These are phyloP conservation scores for Drosophila conformis DNA, from an alignment of 2,888 invertebrate species.

Conservation along the genomic window DNA sequence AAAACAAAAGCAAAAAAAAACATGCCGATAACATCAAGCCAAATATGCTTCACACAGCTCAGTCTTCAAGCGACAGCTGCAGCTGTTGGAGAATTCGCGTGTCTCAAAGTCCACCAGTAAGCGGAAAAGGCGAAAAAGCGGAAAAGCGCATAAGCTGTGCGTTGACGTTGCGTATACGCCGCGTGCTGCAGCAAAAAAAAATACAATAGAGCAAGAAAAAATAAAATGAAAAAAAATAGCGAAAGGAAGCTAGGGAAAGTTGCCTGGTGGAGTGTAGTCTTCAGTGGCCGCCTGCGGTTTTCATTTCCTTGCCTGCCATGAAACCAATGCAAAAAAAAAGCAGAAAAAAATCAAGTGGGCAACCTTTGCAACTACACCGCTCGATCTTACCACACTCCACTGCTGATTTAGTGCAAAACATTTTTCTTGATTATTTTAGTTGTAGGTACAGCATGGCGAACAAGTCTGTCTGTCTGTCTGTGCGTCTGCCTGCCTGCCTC, in stretches of 20 bases:
- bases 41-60: conserved; percentile 30
- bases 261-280: conserved; percentile 31
- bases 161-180: conserved; percentile 72
- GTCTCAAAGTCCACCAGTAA: conserved; percentile 12
- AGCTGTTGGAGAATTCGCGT: conserved; percentile 65
- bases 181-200: conserved; percentile 32
- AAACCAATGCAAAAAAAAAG: conserved; percentile 17
- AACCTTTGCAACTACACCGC: conserved; percentile 50
- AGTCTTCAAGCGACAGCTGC: conserved; percentile 39
- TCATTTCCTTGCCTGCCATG: conserved; percentile 66
- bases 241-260: conserved; percentile 33
- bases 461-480: conserved; percentile 30
- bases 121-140: conserved; percentile 43
- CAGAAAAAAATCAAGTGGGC: conserved; percentile 21
- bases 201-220: neutral
- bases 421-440: conserved; percentile 79
- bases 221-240: neutral
- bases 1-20: conserved; percentile 4
- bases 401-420: conserved; percentile 77
- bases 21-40: conserved; percentile 47
- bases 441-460: conserved; percentile 47
- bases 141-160: conserved; percentile 76
- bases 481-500: conserved; percentile 26
- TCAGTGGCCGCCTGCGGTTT: conserved; percentile 66
- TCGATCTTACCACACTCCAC: neutral